Evolutionary conservation across 2,797 vertebrate genomes (phyloP).

Genomic region (Ispidina picta): DNA sequence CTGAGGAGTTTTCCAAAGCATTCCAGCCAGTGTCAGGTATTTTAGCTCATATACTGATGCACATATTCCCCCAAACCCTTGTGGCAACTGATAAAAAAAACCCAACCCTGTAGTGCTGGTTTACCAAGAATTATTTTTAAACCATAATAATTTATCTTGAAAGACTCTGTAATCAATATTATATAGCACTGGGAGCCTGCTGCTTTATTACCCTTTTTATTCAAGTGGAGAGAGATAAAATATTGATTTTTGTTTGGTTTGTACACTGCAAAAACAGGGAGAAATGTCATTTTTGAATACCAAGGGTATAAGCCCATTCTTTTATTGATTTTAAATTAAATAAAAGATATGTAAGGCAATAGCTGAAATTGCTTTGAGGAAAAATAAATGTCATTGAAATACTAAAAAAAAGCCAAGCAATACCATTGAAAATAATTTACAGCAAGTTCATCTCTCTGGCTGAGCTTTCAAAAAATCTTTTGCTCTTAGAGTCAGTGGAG

Average conservation of each 20-base stretch:
- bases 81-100: background rate
- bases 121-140: conserved; percentile 13
- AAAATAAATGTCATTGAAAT: background rate
- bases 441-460: background rate
- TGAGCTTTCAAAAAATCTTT: background rate
- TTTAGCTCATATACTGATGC: background rate
- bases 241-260: conserved; percentile 49
- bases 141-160: conserved; percentile 37
- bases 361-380: background rate
- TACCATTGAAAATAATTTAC: background rate
- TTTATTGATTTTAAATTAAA: conserved; percentile 53
- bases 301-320: background rate
- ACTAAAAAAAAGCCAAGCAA: background rate
- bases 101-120: background rate
- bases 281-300: conserved; percentile 45
- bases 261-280: conserved; percentile 15
- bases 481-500: background rate
- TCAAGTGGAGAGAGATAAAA: conserved; percentile 14
- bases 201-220: conserved; percentile 39
- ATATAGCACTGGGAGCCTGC: background rate
- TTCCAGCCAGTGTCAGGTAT: no score
- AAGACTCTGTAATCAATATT: conserved; percentile 27
- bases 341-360: background rate
- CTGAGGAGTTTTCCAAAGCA: no score
- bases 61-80: background rate